A percentile compares a stretch with the other conserved stretches of the same genome.
Evolutionary conservation across 2,797 vertebrate species (phyloP).

Genomic region (Rhynchotus rufescens): DNA sequence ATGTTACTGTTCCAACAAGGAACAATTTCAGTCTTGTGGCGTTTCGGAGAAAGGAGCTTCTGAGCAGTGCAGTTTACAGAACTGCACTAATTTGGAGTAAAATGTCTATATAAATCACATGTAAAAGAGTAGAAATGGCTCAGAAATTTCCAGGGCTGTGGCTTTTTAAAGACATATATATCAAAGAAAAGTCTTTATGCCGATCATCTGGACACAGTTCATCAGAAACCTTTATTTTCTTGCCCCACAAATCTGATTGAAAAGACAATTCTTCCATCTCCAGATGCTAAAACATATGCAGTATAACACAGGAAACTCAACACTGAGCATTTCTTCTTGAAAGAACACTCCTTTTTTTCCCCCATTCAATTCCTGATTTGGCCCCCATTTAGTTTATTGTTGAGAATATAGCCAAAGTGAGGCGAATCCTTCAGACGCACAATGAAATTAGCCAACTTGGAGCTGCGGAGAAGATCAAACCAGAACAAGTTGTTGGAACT

Average conservation of each 20-base stretch:
- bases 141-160: not conserved
- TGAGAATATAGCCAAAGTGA: not conserved
- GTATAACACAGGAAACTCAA: not conserved
- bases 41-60: not conserved
- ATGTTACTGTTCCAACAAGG: not conserved
- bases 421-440: not conserved
- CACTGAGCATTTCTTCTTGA: not conserved
- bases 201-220: not conserved
- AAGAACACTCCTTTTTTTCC: not conserved
- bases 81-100: not conserved
- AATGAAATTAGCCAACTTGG: not conserved
- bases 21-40: not conserved
- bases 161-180: not conserved
- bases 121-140: not conserved
- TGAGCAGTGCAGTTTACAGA: not conserved
- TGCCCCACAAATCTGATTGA: not conserved
- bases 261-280: not conserved
- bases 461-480: not conserved
- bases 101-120: not conserved
- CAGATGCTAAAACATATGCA: not conserved
- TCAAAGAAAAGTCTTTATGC: not conserved
- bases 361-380: not conserved
- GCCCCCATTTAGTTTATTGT: not conserved
- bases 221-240: not conserved
- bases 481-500: not conserved